Conservation (phyloP, 2,888 invertebrate genomes). For the Oligia latruncula region DNA sequence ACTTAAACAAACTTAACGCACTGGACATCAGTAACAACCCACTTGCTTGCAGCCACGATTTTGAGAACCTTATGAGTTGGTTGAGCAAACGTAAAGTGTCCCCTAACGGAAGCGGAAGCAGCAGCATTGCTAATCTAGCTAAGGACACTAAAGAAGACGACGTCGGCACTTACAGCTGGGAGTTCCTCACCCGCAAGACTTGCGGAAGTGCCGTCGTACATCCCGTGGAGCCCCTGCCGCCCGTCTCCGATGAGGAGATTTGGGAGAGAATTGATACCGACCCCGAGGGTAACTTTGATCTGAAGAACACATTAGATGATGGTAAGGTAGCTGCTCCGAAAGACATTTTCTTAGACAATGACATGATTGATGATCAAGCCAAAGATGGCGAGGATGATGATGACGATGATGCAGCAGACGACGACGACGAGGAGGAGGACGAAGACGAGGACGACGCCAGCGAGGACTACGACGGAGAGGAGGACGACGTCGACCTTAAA, state of each 20-base stretch:
- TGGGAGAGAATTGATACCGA: constrained; percentile 87
- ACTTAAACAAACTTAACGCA: constrained; percentile 89
- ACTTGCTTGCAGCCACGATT: constrained; percentile 92
- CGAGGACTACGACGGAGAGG: constrained; percentile 73
- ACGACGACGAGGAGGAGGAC: constrained; percentile 75
- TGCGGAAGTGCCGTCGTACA: constrained; percentile 82
- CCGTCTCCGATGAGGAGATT: constrained; percentile 86
- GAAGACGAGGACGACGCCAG: constrained; percentile 81
- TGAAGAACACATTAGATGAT: constrained; percentile 85
- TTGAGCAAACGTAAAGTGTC: constrained; percentile 90
- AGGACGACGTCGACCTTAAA: constrained; percentile 81
- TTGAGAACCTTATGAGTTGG: constrained; percentile 92
- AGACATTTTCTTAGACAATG: constrained; percentile 68
- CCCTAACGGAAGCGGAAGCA: constrained; percentile 85
- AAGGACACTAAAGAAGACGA: constrained; percentile 82
- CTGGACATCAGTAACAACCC: constrained; percentile 92
- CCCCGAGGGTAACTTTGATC: constrained; percentile 81
- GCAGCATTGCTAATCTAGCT: constrained; percentile 83
- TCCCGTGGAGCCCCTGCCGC: constrained; percentile 79
- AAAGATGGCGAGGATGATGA: constrained; percentile 79
- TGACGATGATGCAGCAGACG: constrained; percentile 77
- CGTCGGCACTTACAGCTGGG: constrained; percentile 83
- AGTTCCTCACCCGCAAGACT: constrained; percentile 85
- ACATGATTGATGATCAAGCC: constrained; percentile 74
- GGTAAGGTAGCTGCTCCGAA: constrained; percentile 76